A percentile compares a stretch with the other conserved stretches of the same genome.
Conservation (phyloP, 2,888 invertebrate species). For the Desoria tigrina region DNA sequence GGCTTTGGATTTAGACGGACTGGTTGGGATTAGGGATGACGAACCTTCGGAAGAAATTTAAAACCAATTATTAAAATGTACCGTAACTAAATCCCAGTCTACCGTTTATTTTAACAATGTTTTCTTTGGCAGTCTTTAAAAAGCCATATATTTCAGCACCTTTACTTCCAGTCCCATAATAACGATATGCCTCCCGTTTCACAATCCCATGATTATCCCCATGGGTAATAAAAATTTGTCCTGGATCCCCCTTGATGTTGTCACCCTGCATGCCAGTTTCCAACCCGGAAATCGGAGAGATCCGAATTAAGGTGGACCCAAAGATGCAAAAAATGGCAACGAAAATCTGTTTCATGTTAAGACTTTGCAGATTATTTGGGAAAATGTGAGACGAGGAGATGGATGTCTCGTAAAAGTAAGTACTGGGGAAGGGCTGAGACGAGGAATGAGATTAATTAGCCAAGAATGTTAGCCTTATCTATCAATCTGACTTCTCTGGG, state of each 20-base stretch:
- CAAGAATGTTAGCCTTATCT: no score
- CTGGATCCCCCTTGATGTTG: background rate
- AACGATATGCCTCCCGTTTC: slow-evolving; percentile 6
- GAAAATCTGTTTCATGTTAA: no score
- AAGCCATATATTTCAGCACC: background rate
- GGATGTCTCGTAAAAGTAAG: no score
- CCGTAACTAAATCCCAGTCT: background rate
- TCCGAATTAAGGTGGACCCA: background rate
- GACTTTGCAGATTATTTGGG: no score
- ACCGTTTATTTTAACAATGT: no score
- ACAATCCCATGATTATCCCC: background rate
- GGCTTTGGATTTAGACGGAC: slow-evolving; percentile 5
- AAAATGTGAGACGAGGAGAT: no score
- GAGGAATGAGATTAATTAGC: no score
- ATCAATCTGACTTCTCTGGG: no score
- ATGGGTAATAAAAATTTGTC: background rate
- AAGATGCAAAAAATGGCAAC: no score
- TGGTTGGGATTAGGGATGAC: slow-evolving; percentile 11
- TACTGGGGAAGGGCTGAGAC: no score
- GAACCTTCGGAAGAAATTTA: background rate
- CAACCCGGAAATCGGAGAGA: slow-evolving; percentile 9
- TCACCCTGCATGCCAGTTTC: background rate
- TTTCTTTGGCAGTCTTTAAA: background rate
- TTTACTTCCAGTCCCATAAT: slow-evolving; percentile 7
- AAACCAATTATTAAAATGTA: background rate